Evolutionary conservation across 2,888 invertebrate species (phyloP).

Genomic region (Apeira syringaria): DNA sequence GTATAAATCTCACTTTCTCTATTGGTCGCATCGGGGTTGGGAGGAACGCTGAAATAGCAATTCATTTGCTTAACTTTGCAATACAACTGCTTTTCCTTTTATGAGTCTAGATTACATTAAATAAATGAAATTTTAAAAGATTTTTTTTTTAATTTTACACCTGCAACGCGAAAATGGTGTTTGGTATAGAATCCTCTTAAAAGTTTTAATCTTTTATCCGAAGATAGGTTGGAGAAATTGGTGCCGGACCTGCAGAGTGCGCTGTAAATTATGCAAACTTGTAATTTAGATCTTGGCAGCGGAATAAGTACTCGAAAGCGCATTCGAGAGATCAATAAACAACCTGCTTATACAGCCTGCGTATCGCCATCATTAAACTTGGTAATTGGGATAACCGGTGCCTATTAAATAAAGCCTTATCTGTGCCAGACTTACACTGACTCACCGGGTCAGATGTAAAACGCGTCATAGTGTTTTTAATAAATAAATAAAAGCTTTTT

Average conservation of each 20-base stretch:
- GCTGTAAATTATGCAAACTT: constrained; percentile 37
- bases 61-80: too few species aligned
- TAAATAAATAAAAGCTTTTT: too few species aligned
- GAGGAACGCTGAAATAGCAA: too few species aligned
- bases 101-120: too few species aligned
- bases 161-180: too few species aligned
- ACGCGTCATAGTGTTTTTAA: background rate
- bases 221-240: constrained; percentile 2
- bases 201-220: constrained; percentile 1
- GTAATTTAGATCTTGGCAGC: constrained; percentile 40
- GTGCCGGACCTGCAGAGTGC: constrained; percentile 20
- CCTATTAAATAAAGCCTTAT: constrained; percentile 3
- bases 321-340: constrained; percentile 7
- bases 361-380: constrained; percentile 9
- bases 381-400: constrained; percentile 24
- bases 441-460: background rate
- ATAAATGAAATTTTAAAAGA: too few species aligned
- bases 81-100: too few species aligned
- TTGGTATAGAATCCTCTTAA: too few species aligned
- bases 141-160: too few species aligned
- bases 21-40: too few species aligned
- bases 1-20: too few species aligned
- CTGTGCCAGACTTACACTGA: constrained; percentile 6
- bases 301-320: constrained; percentile 2
- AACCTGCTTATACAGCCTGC: background rate